Base-by-base conservation (phyloP, 2,797 vertebrate genomes). In the Heteromormyrus szaboi region DNA sequence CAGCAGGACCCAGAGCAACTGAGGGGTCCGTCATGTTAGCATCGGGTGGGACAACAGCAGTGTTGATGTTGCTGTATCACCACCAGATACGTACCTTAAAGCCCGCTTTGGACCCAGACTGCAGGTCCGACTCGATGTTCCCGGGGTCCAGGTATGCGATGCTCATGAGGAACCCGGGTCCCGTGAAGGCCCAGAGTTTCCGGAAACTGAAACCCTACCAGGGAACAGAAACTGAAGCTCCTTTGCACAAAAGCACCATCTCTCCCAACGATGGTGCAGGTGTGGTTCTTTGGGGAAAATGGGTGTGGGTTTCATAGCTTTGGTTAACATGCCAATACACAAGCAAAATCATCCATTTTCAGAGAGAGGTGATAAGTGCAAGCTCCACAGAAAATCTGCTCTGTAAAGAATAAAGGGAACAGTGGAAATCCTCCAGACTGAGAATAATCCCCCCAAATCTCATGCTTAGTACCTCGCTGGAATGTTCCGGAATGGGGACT, bases 111-210 rank as follows among this genome's bases (percentile, higher is more conserved):
- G 96, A 96, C 17, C 97, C 96, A 0, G 96, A 97, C 93, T 97
- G 96, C 22, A 97, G 92, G 88, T 97, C 96, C 0, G 96, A 97
- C 90, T 97, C 96, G 1, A 96, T 96, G 92, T 96, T 97, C 88
- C 95, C 96, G 0, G 96, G 95, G 89, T 97, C 97, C 85, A 97
- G 92, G 89, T 97, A 97, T 9, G 97, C 97, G 0, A 97, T 97
- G 93, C 97, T 97, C 97, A 95, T 96, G 8, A 96, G 94, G 88
- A 96, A 99, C 0, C 98, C 98, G 0, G 98, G 98, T 50, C 98
- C 98, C 0, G 98, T 99, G 93, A 99, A 99, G 4, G 98, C 98
- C 98, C 98, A 99, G 44, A 99, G 97, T 93, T 99, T 99, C 37
- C 98, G 97, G 89, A 99, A 97, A 92, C 98, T 99, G 89, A 99